phyloP scores from a whole-genome alignment of 2,888 invertebrate species.

The Pyralis farinalis region DNA sequence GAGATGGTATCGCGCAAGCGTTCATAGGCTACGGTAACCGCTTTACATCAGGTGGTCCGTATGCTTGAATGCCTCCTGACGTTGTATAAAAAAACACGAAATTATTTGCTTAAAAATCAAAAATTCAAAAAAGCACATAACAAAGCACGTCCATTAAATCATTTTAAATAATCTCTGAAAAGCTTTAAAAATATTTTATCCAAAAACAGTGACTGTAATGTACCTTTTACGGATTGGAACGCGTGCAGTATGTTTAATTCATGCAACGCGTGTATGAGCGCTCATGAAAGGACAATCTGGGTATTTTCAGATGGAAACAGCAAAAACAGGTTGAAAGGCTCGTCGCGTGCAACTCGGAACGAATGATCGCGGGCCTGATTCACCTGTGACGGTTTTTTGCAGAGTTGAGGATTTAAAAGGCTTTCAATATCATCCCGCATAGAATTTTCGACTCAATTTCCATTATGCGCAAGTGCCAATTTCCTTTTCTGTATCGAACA shows the following conservation, averaged over 20 bases:
- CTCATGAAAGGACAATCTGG: slow-evolving; percentile 28
- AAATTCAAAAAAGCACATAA: too few relatives aligned
- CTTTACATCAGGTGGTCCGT: too few relatives aligned
- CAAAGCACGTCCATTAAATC: too few relatives aligned
- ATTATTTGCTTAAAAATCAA: too few relatives aligned
- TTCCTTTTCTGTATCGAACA: slow-evolving; percentile 3
- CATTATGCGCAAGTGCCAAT: slow-evolving; percentile 13
- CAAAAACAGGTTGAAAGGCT: slow-evolving; percentile 40
- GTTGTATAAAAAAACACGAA: too few relatives aligned
- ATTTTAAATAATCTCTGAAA: too few relatives aligned
- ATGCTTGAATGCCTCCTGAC: too few relatives aligned
- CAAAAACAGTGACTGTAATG: neutral
- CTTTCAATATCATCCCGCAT: slow-evolving; percentile 12
- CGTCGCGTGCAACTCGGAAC: slow-evolving; percentile 41
- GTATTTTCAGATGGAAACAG: slow-evolving; percentile 45
- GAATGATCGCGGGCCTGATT: slow-evolving; percentile 42
- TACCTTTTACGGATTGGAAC: slow-evolving; percentile 5
- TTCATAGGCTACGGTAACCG: too few relatives aligned
- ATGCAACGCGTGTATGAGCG: slow-evolving; percentile 12
- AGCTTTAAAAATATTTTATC: too few relatives aligned
- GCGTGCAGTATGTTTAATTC: slow-evolving; percentile 15
- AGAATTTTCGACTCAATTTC: slow-evolving; percentile 1
- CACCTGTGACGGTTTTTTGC: slow-evolving; percentile 22
- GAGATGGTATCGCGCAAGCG: too few relatives aligned
- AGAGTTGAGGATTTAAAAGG: slow-evolving; percentile 20